Percentiles rank a stretch among this genome's conserved stretches.
Conservation (phyloP, 2,797 vertebrate species). For the Peromyscus melanophrys region DNA sequence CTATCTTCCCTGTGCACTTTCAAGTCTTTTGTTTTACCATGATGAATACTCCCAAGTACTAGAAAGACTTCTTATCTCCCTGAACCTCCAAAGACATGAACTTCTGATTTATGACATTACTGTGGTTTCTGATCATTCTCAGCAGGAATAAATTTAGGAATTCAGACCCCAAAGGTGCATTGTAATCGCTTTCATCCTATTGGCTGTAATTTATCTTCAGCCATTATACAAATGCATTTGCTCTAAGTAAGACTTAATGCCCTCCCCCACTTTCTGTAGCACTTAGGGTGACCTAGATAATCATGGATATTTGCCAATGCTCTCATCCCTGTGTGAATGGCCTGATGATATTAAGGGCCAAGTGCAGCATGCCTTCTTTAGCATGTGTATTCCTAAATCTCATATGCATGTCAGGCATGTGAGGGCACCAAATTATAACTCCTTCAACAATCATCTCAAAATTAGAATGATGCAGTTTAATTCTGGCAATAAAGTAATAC, state of each 20-base stretch:
- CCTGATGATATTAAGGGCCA: conserved; percentile 7
- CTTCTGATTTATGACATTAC: not conserved
- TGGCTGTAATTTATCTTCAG: conserved; percentile 65
- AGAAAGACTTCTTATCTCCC: conserved; percentile 22
- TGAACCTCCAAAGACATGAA: not conserved
- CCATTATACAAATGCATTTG: conserved; percentile 66
- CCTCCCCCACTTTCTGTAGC: conserved; percentile 39
- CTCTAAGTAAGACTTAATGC: conserved; percentile 50
- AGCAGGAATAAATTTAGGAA: conserved; percentile 20
- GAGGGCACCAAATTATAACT: conserved; percentile 12
- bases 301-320: conserved; percentile 59
- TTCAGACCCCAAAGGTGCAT: not conserved
- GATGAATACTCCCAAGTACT: not conserved
- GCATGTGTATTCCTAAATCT: conserved; percentile 12
- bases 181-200: not conserved
- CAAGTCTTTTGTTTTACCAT: not conserved
- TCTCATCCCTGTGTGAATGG: conserved; percentile 37
- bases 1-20: not conserved
- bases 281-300: conserved; percentile 71
- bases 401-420: not conserved
- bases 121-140: conserved; percentile 51
- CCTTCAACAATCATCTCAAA: not conserved
- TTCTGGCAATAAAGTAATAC: not conserved
- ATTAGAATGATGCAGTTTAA: not conserved
- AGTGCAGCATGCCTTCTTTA: not conserved